These are phyloP conservation scores for Forbesichthys agassizii DNA, from an alignment of 2,113 vertebrate species.

Conservation along the genomic window DNA sequence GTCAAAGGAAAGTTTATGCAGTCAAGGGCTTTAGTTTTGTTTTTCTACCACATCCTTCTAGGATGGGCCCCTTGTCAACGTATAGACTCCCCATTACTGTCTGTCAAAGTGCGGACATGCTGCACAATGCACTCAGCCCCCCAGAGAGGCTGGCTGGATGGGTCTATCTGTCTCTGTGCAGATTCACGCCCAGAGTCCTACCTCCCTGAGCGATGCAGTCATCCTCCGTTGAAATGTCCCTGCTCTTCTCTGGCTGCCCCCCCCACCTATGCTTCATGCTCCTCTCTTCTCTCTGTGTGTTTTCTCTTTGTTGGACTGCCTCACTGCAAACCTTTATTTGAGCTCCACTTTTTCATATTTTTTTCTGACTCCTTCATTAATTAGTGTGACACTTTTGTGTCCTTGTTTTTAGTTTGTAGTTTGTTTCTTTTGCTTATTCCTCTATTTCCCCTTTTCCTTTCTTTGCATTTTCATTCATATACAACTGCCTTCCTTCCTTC, in stretches of 20 bases:
- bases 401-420: not conserved
- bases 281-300: conserved; percentile 6
- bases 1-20: conserved; percentile 26
- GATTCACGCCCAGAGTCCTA: conserved; percentile 46
- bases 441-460: not conserved
- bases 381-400: too few relatives aligned
- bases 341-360: too few relatives aligned
- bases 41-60: conserved; percentile 12
- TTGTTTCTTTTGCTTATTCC: not conserved
- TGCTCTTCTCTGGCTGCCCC: conserved; percentile 26
- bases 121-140: conserved; percentile 43
- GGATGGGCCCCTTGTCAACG: conserved; percentile 36
- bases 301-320: not conserved
- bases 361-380: too few relatives aligned
- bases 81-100: conserved; percentile 46
- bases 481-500: not conserved
- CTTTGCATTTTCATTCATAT: not conserved
- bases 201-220: conserved; percentile 47
- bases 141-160: conserved; percentile 47
- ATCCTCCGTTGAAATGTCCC: conserved; percentile 30
- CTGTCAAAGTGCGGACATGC: conserved; percentile 47
- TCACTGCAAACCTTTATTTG: not conserved
- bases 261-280: conserved; percentile 1
- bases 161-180: conserved; percentile 51
- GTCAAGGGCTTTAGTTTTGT: conserved; percentile 27